A percentile compares a stretch with the other conserved stretches of the same genome.
Conservation (phyloP, 2,113 vertebrate species). For the Rhizomys pruinosus region DNA sequence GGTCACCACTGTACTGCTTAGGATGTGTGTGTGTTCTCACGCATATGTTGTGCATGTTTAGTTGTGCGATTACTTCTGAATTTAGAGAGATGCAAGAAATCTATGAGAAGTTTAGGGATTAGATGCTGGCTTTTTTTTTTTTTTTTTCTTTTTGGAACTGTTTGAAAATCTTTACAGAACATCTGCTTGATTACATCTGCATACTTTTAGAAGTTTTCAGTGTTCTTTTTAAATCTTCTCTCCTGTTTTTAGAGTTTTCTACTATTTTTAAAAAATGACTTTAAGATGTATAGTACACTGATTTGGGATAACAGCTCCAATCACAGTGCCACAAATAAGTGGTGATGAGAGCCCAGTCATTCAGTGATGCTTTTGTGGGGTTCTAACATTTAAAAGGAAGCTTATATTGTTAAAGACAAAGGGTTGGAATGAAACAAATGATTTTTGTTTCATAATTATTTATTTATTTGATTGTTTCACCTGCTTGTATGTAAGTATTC, state of each 20-base stretch:
- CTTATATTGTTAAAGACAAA: background rate
- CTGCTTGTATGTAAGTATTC: too few species aligned
- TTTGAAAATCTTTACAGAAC: slow-evolving; percentile 37
- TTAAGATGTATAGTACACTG: slow-evolving; percentile 29
- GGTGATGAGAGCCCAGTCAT: slow-evolving; percentile 5
- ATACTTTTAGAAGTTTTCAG: slow-evolving; percentile 29
- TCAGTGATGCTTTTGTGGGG: background rate
- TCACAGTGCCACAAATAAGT: slow-evolving; percentile 69
- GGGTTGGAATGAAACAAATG: slow-evolving; percentile 16
- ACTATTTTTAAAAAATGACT: slow-evolving; percentile 18
- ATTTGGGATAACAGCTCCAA: slow-evolving; percentile 43
- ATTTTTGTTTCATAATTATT: too few species aligned
- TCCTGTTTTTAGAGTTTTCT: slow-evolving; percentile 61
- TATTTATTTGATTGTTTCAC: too few species aligned
- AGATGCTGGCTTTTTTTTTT: background rate
- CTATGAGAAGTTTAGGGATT: background rate
- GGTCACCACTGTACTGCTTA: background rate
- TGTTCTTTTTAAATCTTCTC: background rate
- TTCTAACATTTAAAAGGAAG: background rate
- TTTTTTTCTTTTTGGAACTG: background rate
- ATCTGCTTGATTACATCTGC: slow-evolving; percentile 62
- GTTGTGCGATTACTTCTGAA: background rate
- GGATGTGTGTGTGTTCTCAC: background rate
- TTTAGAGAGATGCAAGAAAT: background rate
- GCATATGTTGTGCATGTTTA: background rate